Evolutionary conservation across 2,888 invertebrate genomes (phyloP), one percentile per base, ranked within the genome.

Genomic region (Erebia epiphron): DNA sequence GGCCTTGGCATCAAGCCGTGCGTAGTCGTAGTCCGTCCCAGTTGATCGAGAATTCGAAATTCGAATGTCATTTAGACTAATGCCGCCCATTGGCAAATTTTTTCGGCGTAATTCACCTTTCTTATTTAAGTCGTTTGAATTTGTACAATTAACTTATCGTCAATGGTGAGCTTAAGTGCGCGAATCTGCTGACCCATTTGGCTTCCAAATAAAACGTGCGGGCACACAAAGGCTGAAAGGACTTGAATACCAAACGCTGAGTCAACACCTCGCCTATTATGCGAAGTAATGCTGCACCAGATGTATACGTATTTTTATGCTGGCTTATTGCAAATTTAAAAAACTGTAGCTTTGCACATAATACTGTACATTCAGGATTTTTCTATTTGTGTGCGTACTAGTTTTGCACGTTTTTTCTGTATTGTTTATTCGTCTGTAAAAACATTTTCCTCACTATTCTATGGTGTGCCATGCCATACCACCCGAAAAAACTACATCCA

Each of bases 101-200:
- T 26, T 7, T 35, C 35, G 35, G 0, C 5, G 7, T 35, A 35
- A 5, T 35, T 35, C 35, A 35, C 35, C 7, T 35, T 35, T 35
- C 7, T 7, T 35, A 35, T 0, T 35, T 35, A 26, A 26, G 26
- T 26, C 7, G 35, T 35, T 35, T 35, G 35, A 35, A 5, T 35
- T 35, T 35, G 7, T 35, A 35, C 35, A 35, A 35, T 35, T 35
- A 35, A 35, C 7, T 35, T 35, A 35, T 35, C 35, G 35, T 35
- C 35, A 35, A 35, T 35, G 35, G 35, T 35, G 35, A 35, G 35
- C 35, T 35, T 35, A 82, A 83, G 84, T 83, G 79, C 78, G 74
- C 77, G 81, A 82, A 83, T 83, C 83, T 82, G 80, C 84, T 88
- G 90, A 90, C 89, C 90, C 81, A 90, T 87, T 90, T 90, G 85